These are phyloP conservation scores for Cremastinae sp. DNA, from an alignment of 2,888 invertebrate species.

Conservation along the genomic window DNA sequence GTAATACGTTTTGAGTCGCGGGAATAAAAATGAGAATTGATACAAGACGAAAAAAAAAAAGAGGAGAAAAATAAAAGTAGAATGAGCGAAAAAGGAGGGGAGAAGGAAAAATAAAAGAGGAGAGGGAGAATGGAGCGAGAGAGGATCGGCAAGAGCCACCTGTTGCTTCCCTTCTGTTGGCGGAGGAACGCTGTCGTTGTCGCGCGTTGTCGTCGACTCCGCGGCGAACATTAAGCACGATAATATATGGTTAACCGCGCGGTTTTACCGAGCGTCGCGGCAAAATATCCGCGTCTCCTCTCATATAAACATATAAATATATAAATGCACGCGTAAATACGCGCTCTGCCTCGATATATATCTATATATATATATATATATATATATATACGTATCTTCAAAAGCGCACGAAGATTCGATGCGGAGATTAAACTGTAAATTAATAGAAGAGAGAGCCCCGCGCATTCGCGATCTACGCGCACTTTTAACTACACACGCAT, in stretches of 20 bases:
- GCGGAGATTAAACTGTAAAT: constrained; percentile 70
- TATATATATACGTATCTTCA: too few relatives aligned
- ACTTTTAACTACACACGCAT: constrained; percentile 4
- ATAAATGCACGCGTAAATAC: too few relatives aligned
- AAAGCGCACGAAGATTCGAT: constrained; percentile 67
- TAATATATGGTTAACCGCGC: constrained; percentile 64
- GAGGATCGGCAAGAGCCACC: constrained; percentile 58
- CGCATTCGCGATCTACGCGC: constrained; percentile 36
- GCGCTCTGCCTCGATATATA: too few relatives aligned
- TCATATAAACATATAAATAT: constrained; percentile 67
- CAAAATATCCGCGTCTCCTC: constrained; percentile 69
- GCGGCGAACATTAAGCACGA: constrained; percentile 60
- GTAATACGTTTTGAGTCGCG: constrained; percentile 45
- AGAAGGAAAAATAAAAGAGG: not conserved
- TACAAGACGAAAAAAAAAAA: constrained; percentile 24
- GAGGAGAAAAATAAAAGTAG: constrained; percentile 27
- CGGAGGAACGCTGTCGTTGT: constrained; percentile 51
- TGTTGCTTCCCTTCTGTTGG: constrained; percentile 61
- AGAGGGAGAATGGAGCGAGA: constrained; percentile 26
- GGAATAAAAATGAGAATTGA: constrained; percentile 6
- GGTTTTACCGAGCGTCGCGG: constrained; percentile 54
- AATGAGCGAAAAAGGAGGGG: not conserved
- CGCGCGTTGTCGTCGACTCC: constrained; percentile 48
- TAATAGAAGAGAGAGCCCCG: constrained; percentile 66
- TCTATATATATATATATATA: too few relatives aligned